Evolutionary conservation across 2,113 vertebrate species (phyloP), one percentile per base, ranked within the genome.

Genomic region (Antechinus flavipes): DNA sequence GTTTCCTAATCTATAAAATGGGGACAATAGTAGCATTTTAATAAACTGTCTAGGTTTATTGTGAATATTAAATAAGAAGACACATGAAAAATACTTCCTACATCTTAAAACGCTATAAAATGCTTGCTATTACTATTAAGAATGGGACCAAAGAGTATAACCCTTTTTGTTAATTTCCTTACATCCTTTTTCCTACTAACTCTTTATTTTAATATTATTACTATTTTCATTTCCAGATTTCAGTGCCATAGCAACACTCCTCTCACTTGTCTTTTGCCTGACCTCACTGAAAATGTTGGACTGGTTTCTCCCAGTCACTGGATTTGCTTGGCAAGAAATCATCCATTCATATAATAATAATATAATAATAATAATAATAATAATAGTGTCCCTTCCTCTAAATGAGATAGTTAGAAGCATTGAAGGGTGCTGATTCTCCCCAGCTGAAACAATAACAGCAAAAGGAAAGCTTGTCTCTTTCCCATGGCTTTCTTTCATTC

Each of bases 311-410:
- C 54, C 53, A 27, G 47, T 47, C 90, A 89, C 50, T 27, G 76
- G 76, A 47, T 94, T 93, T 94, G 54, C n/a, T 93, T 93, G 90
- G 49, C 53, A 95, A 94, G 94, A 54, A 7, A 1, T 26, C 90
- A 90, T 90, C 46, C 26, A 84, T 8, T 84, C 19, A 42, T n/a
- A 0, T 92, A 93, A 27, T 52, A 47, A 50, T 30, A 76, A 1
- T 2, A 94, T 12, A 27, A 24, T 52, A 92, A 61, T 5, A 46
- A 50, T 19, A 26, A 61, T 84, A 42, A 42, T 42, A 42, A 42
- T 42, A 42, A 42, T 84, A 68, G 93, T 35, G 24, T 68, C 90
- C 54, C 76, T 96, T 94, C 46, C n/a, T 96, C 30, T 84, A 42
- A 84, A 6, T 84, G n/a, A 23, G 68, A 84, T 84, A 42, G 61